Base-by-base conservation (phyloP, 2,797 vertebrate genomes). In the Poecilia velifera region DNA sequence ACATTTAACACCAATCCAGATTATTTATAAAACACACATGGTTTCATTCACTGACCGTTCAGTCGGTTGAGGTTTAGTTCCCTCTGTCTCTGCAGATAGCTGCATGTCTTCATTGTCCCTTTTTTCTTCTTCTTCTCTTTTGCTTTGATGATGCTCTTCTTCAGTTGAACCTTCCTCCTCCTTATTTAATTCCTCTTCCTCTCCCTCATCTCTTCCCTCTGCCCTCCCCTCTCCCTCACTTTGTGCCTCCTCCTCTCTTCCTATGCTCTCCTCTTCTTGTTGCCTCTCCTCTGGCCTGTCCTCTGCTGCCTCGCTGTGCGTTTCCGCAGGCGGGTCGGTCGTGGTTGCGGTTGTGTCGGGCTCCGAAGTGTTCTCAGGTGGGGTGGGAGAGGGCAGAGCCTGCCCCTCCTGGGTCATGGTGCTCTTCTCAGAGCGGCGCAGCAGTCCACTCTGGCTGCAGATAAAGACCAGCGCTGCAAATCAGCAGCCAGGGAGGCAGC, bases 341-440 rank as follows among this genome's bases (percentile, higher is more conserved):
- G 55, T n/a, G 62, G 47, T 12, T n/a, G 31, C 36, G n/a, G 77
- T 34, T 22, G 84, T 18, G 20, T 47, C 78, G 73, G 91, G 64
- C 81, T 93, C 91, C 80, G 45, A 78, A 70, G 79, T 82, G 86
- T 82, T 92, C 76, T 94, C 92, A 76, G 92, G 86, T 79, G 90
- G 83, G 88, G 93, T 86, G 89, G 92, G 90, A 89, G 89, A 95
- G 92, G 91, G 93, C 90, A 94, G 92, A 88, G 90, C 88, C 90
- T 95, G 95, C 92, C 95, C 95, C 94, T 96, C 96, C 95, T 95
- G 94, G 93, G 94, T 96, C 96, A 96, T 96, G 94, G 86, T 95
- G 93, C 77, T 91, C 89, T 85, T 84, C 77, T 80, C 85, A 82
- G 77, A 83, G 59, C 78, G 76, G 53, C 75, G 78, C n/a, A 72